Conservation (phyloP, 2,888 invertebrate species). For the Archaeoteleia sp. region DNA sequence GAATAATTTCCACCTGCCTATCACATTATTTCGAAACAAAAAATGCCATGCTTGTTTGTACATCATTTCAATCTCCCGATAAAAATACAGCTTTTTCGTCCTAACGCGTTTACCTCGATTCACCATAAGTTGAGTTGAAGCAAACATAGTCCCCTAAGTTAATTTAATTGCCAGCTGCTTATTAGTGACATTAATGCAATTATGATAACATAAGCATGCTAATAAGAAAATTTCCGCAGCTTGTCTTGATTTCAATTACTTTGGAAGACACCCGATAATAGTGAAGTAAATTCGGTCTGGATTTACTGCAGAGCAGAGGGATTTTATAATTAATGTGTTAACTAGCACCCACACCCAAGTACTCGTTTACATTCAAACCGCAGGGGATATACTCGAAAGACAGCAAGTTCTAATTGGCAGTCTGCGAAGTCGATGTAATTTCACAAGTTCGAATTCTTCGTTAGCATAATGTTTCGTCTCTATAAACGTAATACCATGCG, state of each 20-base stretch:
- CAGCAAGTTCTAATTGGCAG: slow-evolving; percentile 57
- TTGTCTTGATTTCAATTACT: slow-evolving; percentile 37
- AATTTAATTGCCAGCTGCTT: slow-evolving; percentile 2
- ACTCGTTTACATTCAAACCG: slow-evolving; percentile 57
- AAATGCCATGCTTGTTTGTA: too few relatives aligned
- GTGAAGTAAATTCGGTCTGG: slow-evolving; percentile 30
- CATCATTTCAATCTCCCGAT: too few relatives aligned
- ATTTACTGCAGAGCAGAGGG: slow-evolving; percentile 34
- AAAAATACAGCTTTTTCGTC: too few relatives aligned
- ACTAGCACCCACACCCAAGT: slow-evolving; percentile 50
- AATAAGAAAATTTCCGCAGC: slow-evolving; percentile 29
- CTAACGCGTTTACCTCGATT: too few relatives aligned
- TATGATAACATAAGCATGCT: slow-evolving; percentile 10
- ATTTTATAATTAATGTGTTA: slow-evolving; percentile 61
- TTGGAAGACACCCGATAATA: slow-evolving; percentile 32
- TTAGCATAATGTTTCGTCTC: slow-evolving; percentile 59
- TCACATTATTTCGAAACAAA: too few relatives aligned
- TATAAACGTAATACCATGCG: slow-evolving; percentile 42
- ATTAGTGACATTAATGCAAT: slow-evolving; percentile 15
- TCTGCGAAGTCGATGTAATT: slow-evolving; percentile 60
- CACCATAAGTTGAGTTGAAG: neutral
- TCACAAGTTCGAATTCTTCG: slow-evolving; percentile 57
- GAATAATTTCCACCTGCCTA: too few relatives aligned
- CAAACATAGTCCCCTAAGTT: neutral
- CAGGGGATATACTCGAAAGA: slow-evolving; percentile 55